Percentiles rank a stretch among this genome's conserved stretches.
These are phyloP conservation scores for Capitella teleta DNA, from an alignment of 1,140 invertebrate species.

Conservation along the genomic window DNA sequence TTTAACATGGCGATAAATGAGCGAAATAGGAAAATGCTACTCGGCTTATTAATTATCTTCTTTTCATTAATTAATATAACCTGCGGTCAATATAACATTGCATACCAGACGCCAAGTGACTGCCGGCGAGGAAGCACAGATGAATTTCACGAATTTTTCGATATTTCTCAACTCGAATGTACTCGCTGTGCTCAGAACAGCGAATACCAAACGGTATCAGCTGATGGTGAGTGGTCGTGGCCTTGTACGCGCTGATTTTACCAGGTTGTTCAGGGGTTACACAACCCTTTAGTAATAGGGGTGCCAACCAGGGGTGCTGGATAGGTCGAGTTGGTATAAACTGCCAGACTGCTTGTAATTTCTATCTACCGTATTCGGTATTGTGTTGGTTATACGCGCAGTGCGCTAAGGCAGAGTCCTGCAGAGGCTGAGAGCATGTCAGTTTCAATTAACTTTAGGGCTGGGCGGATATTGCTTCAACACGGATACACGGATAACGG, in stretches of 20 bases:
- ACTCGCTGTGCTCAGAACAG: conserved; percentile 8
- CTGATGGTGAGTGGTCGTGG: conserved; percentile 9
- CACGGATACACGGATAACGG: too few species aligned
- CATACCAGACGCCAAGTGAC: neutral
- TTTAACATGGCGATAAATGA: too few species aligned
- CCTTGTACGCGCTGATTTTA: neutral
- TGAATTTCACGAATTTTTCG: conserved; percentile 9
- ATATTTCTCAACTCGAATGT: conserved; percentile 11
- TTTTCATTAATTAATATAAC: neutral
- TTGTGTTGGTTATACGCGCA: too few species aligned
- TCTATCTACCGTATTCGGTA: too few species aligned
- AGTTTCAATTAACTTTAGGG: too few species aligned
- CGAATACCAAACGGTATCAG: conserved; percentile 7
- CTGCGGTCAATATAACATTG: neutral
- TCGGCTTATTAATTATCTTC: neutral
- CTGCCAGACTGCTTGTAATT: too few species aligned
- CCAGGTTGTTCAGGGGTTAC: neutral
- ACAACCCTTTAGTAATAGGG: neutral
- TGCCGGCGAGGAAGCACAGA: neutral
- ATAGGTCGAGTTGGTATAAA: too few species aligned
- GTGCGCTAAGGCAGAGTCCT: too few species aligned
- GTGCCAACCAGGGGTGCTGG: neutral
- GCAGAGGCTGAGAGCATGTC: too few species aligned
- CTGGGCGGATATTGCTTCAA: too few species aligned
- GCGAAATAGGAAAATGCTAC: too few species aligned